Evolutionary conservation across 2,113 vertebrate species (phyloP).

Genomic region (Cepphus grylle): DNA sequence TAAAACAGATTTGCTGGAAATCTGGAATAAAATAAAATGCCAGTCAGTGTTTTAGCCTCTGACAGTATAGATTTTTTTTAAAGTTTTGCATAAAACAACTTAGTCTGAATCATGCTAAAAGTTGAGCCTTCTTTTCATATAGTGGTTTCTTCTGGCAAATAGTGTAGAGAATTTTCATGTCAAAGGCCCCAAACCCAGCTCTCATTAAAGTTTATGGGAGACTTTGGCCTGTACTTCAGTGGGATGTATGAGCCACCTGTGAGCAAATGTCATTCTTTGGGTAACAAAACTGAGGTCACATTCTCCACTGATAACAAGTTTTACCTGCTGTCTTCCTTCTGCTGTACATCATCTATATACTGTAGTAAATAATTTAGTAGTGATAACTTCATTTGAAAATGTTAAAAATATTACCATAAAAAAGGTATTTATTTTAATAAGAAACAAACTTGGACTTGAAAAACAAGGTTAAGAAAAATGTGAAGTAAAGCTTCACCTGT

Average conservation of each 20-base stretch:
- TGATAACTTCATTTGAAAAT: slow-evolving; percentile 8
- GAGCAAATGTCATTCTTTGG: slow-evolving; percentile 12
- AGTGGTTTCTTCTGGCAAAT: slow-evolving; percentile 43
- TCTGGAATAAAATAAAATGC: slow-evolving; percentile 49
- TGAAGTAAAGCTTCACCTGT: slow-evolving; percentile 14
- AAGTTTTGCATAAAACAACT: slow-evolving; percentile 34
- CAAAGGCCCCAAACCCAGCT: neutral
- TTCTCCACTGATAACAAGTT: neutral
- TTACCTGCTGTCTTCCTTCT: slow-evolving; percentile 64
- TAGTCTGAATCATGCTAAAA: slow-evolving; percentile 50
- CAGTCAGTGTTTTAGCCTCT: slow-evolving; percentile 46
- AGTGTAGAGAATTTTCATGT: slow-evolving; percentile 33
- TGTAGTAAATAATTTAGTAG: neutral
- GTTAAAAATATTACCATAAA: neutral
- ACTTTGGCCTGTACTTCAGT: neutral
- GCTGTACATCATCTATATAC: slow-evolving; percentile 24
- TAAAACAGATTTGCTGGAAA: slow-evolving; percentile 59
- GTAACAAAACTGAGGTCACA: neutral
- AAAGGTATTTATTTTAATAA: slow-evolving; percentile 1
- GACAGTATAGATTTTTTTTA: neutral
- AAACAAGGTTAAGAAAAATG: slow-evolving; percentile 16
- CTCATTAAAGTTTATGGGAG: neutral
- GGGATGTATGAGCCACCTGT: neutral
- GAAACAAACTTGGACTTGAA: slow-evolving; percentile 4
- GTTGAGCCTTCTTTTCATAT: slow-evolving; percentile 45